phyloP scores from a whole-genome alignment of 2,113 vertebrate genomes.

The Pleuronectes platessa region DNA sequence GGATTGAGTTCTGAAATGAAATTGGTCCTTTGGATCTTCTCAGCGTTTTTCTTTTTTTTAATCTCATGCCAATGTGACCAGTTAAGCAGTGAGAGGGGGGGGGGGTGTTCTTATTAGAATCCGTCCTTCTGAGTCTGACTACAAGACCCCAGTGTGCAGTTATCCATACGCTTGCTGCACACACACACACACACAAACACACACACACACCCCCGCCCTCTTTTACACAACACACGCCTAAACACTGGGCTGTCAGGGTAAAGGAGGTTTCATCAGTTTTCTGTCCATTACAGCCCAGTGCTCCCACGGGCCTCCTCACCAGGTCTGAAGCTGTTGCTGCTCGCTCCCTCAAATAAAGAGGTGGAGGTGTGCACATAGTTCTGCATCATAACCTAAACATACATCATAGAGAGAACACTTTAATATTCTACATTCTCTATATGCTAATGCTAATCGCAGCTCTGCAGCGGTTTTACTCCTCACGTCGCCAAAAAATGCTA shows the following conservation, averaged over 20 bases:
- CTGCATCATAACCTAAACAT: no score
- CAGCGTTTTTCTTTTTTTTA: constrained; percentile 36
- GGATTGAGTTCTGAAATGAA: constrained; percentile 79
- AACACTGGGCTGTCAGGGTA: constrained; percentile 42
- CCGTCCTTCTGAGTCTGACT: constrained; percentile 35
- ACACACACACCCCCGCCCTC: not conserved
- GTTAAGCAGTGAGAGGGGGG: constrained; percentile 58
- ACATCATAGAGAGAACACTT: not conserved
- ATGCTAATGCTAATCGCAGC: not conserved
- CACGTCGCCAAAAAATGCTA: constrained; percentile 3
- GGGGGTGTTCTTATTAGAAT: constrained; percentile 55
- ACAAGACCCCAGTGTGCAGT: constrained; percentile 57
- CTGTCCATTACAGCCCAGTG: constrained; percentile 59
- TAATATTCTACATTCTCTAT: not conserved
- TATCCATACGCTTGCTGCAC: constrained; percentile 48
- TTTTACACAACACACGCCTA: constrained; percentile 33
- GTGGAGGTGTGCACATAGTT: constrained; percentile 7
- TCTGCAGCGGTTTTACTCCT: not conserved
- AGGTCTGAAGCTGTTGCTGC: constrained; percentile 51
- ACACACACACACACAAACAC: constrained; percentile 6
- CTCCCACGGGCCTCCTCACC: constrained; percentile 53
- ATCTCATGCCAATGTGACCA: constrained; percentile 69
- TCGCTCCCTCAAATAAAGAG: constrained; percentile 56
- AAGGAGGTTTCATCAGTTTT: constrained; percentile 66
- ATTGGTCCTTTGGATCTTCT: constrained; percentile 80